Base-by-base conservation (phyloP, 2,113 vertebrate species). In the Bufo bufo region DNA sequence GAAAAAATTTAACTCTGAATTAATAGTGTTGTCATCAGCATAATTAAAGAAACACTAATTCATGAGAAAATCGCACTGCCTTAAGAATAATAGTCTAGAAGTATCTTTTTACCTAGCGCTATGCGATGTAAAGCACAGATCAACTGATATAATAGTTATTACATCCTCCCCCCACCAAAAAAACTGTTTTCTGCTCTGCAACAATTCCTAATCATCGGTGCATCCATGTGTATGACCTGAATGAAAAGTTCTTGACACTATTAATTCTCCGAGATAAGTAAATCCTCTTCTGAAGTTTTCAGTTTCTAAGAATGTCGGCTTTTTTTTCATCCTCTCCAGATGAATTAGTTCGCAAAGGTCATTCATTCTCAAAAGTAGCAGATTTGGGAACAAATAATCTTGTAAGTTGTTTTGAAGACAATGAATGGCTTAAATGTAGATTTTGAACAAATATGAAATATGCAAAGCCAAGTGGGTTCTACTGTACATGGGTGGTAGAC, bases 21-120 rank as follows among this genome's bases (percentile, higher is more conserved):
- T 83, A 83, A 83, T 83, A 66, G 81, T 83, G 81, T 83, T 83
- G 82, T 71, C 82, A 84, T 71, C 82, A 19, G 82, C 82, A 71
- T 84, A 84, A 84, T 84, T 84, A 84, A 69, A 84, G 82, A 66
- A 84, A 84, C 47, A 71, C 49, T 71, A 84, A 84, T 71, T 84
- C 63, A 84, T 54, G 47, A 65, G 49, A 54, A 81, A 84, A 71
- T 83, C 19, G 2, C 20, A 66, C 50, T 83, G 63, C 61, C 45
- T 16, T 69, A 65, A 63, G 81, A 69, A 83, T 69, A 83, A 69
- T 69, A 83, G 61, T 83, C 20, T 66, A 66, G 52, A 23, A 50
- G 59, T 66, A 59, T 65, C 10, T 83, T 20, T 69, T 20, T 69
- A 23, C n/a, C 17, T 83, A 63, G 58, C 33, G 19, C 19, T 49